Evolutionary conservation across 1,140 invertebrate species (phyloP).

Genomic region (Zaprionus nigranus): DNA sequence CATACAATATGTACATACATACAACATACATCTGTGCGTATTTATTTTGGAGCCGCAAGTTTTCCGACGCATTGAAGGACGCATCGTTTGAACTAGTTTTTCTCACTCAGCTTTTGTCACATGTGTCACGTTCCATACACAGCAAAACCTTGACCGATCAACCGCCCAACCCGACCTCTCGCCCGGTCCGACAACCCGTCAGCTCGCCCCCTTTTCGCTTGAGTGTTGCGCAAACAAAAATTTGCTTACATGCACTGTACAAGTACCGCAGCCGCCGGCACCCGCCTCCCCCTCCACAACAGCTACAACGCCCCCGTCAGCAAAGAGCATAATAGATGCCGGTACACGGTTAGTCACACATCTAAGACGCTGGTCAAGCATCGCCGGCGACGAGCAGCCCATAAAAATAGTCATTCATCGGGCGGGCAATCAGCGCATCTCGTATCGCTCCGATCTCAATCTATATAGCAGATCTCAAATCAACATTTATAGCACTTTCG

Average conservation of each 20-base stretch:
- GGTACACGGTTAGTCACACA: slow-evolving; percentile 23
- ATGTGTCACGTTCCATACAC: slow-evolving; percentile 57
- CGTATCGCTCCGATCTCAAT: slow-evolving; percentile 4
- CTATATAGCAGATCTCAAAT: slow-evolving; percentile 10
- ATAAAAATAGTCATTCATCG: slow-evolving; percentile 56
- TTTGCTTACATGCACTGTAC: slow-evolving; percentile 35
- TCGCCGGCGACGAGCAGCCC: slow-evolving; percentile 1
- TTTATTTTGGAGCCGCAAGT: slow-evolving; percentile 52
- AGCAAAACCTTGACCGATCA: slow-evolving; percentile 76
- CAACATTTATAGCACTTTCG: slow-evolving; percentile 74
- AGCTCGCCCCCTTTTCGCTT: background rate
- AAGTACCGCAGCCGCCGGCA: background rate
- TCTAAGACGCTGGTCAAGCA: slow-evolving; percentile 24
- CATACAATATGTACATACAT: slow-evolving; percentile 17
- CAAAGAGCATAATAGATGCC: slow-evolving; percentile 16
- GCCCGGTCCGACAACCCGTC: background rate
- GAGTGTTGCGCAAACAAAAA: slow-evolving; percentile 70
- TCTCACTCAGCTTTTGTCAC: slow-evolving; percentile 27
- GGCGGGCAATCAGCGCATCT: slow-evolving; percentile 17
- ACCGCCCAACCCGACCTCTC: slow-evolving; percentile 23
- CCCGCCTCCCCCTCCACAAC: slow-evolving; percentile 1
- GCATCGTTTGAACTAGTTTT: slow-evolving; percentile 46
- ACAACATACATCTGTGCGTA: slow-evolving; percentile 7
- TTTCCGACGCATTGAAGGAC: slow-evolving; percentile 70
- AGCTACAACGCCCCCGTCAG: background rate